These are phyloP conservation scores for Eremophila alpestris DNA, from an alignment of 2,797 vertebrate genomes.

Conservation along the genomic window DNA sequence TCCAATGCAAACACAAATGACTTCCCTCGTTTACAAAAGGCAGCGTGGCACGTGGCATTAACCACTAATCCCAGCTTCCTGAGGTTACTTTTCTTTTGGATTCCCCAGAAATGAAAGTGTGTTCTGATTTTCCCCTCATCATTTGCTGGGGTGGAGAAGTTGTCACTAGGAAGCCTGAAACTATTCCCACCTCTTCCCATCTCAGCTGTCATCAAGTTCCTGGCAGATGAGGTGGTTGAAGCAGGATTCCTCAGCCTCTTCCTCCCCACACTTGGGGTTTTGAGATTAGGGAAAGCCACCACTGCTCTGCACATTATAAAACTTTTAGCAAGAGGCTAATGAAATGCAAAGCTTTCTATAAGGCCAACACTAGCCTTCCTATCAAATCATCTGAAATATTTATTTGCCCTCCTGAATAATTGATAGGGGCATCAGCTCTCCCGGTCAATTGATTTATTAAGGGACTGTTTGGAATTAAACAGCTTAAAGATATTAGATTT, in stretches of 20 bases:
- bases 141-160: neutral
- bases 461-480: constrained; percentile 90
- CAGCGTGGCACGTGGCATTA: neutral
- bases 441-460: constrained; percentile 90
- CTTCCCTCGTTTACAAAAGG: constrained; percentile 20
- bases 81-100: neutral
- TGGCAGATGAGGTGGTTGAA: constrained; percentile 14
- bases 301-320: constrained; percentile 79
- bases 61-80: neutral
- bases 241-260: constrained; percentile 30
- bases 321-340: constrained; percentile 86
- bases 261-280: constrained; percentile 42
- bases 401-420: constrained; percentile 89
- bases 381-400: constrained; percentile 90
- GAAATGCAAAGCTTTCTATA: constrained; percentile 86
- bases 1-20: constrained; percentile 30
- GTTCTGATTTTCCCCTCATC: neutral
- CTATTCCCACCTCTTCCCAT: constrained; percentile 7
- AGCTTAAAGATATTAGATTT: constrained; percentile 92
- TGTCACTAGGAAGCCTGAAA: constrained; percentile 39
- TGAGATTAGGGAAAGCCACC: constrained; percentile 60
- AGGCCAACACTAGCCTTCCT: constrained; percentile 81
- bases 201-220: constrained; percentile 35
- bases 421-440: constrained; percentile 89
- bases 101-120: neutral